These are phyloP conservation scores for Hemichromis elongatus DNA, from an alignment of 2,113 vertebrate genomes.

Conservation along the genomic window DNA sequence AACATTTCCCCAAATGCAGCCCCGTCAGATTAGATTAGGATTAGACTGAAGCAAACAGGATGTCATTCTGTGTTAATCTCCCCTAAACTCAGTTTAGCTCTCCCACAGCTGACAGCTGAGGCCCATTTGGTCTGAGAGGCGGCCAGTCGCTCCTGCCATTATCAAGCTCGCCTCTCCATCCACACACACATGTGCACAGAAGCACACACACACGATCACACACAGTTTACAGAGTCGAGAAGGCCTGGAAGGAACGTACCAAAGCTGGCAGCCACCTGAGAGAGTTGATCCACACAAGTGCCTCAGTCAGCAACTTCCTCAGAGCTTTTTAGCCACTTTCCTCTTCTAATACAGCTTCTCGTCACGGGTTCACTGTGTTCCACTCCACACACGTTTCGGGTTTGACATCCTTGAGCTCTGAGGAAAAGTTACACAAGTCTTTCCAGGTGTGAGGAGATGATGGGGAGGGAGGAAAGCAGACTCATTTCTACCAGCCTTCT, in stretches of 20 bases:
- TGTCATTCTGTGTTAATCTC: constrained; percentile 56
- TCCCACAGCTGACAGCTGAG: constrained; percentile 55
- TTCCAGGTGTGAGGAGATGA: constrained; percentile 24
- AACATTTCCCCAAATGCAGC: constrained; percentile 25
- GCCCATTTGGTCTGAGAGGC: constrained; percentile 55
- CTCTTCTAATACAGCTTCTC: constrained; percentile 34
- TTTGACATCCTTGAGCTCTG: constrained; percentile 36
- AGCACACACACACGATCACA: neutral
- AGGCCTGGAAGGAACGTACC: constrained; percentile 17
- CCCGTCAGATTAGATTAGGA: constrained; percentile 44
- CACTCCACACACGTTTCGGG: constrained; percentile 21
- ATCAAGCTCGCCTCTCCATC: constrained; percentile 18
- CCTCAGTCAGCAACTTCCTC: constrained; percentile 55
- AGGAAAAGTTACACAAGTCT: constrained; percentile 5
- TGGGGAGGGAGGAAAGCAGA: neutral
- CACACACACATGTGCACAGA: neutral
- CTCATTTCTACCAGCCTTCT: neutral
- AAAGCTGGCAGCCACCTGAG: constrained; percentile 61
- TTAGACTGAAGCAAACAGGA: constrained; percentile 48
- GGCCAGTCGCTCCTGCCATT: constrained; percentile 49
- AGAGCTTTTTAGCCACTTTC: constrained; percentile 66
- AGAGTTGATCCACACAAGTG: constrained; percentile 54
- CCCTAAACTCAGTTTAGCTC: constrained; percentile 55
- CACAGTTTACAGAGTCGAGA: constrained; percentile 9
- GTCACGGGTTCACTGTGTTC: constrained; percentile 43